A percentile compares a stretch with the other conserved stretches of the same genome.
Evolutionary conservation across 2,888 invertebrate species (phyloP).

Genomic region (Glyphotaelius pellucidus): DNA sequence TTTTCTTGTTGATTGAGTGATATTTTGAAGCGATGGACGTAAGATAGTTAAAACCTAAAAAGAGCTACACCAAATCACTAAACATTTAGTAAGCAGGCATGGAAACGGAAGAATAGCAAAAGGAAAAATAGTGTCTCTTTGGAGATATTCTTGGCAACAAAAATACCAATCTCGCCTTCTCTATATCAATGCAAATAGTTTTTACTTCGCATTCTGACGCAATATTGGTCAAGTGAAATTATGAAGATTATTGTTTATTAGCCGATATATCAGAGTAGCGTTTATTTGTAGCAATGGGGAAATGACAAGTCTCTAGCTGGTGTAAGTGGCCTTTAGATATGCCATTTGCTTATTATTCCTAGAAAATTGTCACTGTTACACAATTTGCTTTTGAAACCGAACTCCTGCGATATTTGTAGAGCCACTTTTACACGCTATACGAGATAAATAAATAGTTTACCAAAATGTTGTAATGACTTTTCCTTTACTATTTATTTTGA

Average conservation of each 20-base stretch:
- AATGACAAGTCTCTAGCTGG: not conserved
- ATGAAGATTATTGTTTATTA: slow-evolving; percentile 12
- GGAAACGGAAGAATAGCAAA: not conserved
- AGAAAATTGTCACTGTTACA: not conserved
- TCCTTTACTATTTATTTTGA: too few species aligned
- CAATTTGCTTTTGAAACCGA: not conserved
- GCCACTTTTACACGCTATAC: not conserved
- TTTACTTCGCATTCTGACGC: not conserved
- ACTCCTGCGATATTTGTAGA: not conserved
- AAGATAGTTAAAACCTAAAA: not conserved
- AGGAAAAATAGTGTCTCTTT: not conserved
- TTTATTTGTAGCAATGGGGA: not conserved
- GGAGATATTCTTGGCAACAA: not conserved
- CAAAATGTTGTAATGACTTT: not conserved
- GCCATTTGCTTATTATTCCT: not conserved
- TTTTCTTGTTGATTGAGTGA: too few species aligned
- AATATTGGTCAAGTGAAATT: slow-evolving; percentile 39
- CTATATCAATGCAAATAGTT: not conserved
- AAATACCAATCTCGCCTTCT: not conserved
- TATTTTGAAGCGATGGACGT: too few species aligned
- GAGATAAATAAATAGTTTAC: not conserved
- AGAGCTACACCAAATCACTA: not conserved
- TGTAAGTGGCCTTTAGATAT: not conserved
- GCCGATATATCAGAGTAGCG: slow-evolving; percentile 15
- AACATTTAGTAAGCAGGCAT: not conserved